These are phyloP conservation scores for Alligator sinensis DNA, from an alignment of 2,113 vertebrate genomes.

Conservation along the genomic window DNA sequence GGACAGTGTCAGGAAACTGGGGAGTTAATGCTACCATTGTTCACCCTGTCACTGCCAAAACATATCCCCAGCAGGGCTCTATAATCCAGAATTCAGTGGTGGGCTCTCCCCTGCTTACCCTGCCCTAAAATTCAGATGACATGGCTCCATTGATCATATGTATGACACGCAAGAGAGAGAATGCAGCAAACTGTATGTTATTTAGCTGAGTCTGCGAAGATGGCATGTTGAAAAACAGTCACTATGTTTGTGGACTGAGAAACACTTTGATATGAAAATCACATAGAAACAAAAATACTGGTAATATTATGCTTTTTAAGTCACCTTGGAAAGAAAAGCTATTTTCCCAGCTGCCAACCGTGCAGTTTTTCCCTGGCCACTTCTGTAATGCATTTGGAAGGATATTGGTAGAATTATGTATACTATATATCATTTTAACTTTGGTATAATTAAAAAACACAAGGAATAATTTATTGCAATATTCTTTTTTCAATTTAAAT, in stretches of 20 bases:
- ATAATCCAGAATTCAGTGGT: too few species aligned
- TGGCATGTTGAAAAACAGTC: neutral
- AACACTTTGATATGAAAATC: neutral
- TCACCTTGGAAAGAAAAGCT: neutral
- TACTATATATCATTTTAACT: neutral
- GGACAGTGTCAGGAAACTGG: too few species aligned
- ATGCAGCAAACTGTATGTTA: neutral
- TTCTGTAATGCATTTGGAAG: neutral
- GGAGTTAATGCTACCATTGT: too few species aligned
- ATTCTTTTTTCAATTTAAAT: neutral
- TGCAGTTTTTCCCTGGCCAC: neutral
- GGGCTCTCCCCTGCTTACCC: too few species aligned
- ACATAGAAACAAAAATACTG: neutral
- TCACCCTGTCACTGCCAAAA: too few species aligned
- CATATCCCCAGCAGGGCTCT: too few species aligned
- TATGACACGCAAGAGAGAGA: too few species aligned
- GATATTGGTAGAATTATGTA: neutral
- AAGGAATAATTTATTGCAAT: neutral
- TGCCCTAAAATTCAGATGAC: too few species aligned
- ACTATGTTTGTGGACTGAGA: neutral
- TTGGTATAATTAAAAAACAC: neutral
- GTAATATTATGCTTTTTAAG: neutral
- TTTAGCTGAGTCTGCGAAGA: neutral
- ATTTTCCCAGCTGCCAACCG: neutral
- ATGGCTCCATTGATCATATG: too few species aligned